phyloP scores from a whole-genome alignment of 2,888 invertebrate species.

The Stenoptilia bipunctidactyla region DNA sequence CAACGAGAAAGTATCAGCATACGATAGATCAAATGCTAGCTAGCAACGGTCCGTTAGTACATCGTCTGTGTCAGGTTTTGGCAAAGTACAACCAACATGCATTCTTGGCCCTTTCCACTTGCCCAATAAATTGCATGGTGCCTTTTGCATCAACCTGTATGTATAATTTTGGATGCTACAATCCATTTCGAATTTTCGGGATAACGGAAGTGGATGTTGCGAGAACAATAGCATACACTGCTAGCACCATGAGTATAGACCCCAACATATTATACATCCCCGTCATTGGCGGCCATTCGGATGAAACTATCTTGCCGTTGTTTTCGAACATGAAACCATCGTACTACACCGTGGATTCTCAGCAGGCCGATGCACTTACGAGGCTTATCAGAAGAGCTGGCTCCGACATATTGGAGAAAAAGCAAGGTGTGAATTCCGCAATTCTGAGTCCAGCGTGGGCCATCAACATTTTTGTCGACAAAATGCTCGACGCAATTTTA shows the following conservation, averaged over 20 bases:
- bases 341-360: slow-evolving; percentile 20
- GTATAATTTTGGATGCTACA: slow-evolving; percentile 30
- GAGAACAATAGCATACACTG: slow-evolving; percentile 28
- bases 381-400: slow-evolving; percentile 35
- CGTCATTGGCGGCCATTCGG: slow-evolving; percentile 47
- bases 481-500: slow-evolving; percentile 30
- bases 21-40: slow-evolving; percentile 33
- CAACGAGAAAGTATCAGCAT: slow-evolving; percentile 25
- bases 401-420: slow-evolving; percentile 31
- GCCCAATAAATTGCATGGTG: slow-evolving; percentile 39
- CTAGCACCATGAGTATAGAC: slow-evolving; percentile 26
- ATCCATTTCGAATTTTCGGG: slow-evolving; percentile 40
- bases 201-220: slow-evolving; percentile 40
- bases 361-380: slow-evolving; percentile 34
- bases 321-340: slow-evolving; percentile 37
- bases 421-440: slow-evolving; percentile 31
- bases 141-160: slow-evolving; percentile 39
- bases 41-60: slow-evolving; percentile 31
- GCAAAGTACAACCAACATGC: slow-evolving; percentile 32
- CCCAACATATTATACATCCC: slow-evolving; percentile 29
- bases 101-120: slow-evolving; percentile 39
- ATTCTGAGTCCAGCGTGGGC: slow-evolving; percentile 38
- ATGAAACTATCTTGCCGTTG: slow-evolving; percentile 40
- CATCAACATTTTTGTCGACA: slow-evolving; percentile 35
- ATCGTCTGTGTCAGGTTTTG: slow-evolving; percentile 30